phyloP scores from a whole-genome alignment of 2,113 vertebrate genomes.

The Diadophis punctatus region DNA sequence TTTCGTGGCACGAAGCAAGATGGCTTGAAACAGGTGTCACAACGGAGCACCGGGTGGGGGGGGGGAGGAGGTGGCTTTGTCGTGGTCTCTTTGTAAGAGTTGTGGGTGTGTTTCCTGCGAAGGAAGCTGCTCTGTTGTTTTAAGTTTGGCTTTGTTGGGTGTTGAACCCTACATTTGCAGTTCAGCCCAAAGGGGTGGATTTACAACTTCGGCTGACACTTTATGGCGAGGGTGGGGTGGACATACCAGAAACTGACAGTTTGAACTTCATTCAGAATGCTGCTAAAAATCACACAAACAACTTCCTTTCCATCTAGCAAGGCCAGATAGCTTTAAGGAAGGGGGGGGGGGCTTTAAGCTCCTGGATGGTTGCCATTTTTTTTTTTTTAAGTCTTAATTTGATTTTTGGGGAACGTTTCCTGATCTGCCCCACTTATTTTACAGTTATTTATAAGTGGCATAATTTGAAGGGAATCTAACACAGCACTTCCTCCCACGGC shows the following conservation, averaged over 20 bases:
- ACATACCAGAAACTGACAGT: not conserved
- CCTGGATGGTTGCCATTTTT: not conserved
- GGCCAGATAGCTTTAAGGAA: not conserved
- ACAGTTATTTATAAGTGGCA: not conserved
- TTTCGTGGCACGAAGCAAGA: not conserved
- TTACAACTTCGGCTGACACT: not conserved
- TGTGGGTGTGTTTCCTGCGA: too few relatives aligned
- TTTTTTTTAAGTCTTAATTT: not conserved
- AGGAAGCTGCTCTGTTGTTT: not conserved
- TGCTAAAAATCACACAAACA: not conserved
- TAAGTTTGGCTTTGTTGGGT: not conserved
- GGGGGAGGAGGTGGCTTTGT: too few relatives aligned
- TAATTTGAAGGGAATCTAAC: not conserved
- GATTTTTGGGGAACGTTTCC: not conserved
- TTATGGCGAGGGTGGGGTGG: not conserved
- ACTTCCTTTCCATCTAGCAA: not conserved
- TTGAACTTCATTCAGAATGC: not conserved
- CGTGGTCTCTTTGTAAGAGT: not conserved
- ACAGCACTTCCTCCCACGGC: not conserved
- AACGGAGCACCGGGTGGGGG: not conserved
- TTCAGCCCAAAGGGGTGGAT: not conserved
- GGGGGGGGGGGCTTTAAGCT: rapidly evolving
- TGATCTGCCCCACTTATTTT: not conserved
- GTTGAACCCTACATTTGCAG: too few relatives aligned
- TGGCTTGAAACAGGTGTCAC: not conserved